Evolutionary conservation across 2,113 vertebrate genomes (phyloP).

Genomic region (Gorsachius goisagi): DNA sequence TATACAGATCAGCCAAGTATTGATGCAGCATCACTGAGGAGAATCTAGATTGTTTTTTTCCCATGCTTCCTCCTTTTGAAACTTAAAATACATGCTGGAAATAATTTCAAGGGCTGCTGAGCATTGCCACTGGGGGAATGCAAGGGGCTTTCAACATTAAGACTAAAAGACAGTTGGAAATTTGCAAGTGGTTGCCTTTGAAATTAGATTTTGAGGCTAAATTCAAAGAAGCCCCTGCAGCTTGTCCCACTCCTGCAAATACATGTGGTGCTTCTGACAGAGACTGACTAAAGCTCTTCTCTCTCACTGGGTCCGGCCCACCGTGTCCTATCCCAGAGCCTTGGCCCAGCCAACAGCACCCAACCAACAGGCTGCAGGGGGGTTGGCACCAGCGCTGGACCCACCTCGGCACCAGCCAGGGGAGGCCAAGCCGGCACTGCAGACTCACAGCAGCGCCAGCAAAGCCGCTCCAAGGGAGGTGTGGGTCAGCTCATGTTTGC

Average conservation of each 20-base stretch:
- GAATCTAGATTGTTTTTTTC: constrained; percentile 46
- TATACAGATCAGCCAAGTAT: constrained; percentile 56
- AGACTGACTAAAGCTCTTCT: background rate
- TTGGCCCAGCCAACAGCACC: background rate
- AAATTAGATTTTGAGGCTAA: constrained; percentile 49
- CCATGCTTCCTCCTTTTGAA: constrained; percentile 50
- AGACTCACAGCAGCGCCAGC: background rate
- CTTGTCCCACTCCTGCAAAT: background rate
- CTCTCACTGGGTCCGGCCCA: background rate
- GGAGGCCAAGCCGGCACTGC: background rate
- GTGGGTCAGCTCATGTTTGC: background rate
- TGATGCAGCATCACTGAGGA: constrained; percentile 48
- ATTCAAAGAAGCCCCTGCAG: background rate
- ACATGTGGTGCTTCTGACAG: fast-evolving
- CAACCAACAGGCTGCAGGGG: fast-evolving
- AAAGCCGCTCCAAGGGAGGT: background rate
- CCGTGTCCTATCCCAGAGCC: background rate
- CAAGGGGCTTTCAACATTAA: constrained; percentile 49
- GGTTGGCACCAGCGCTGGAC: background rate
- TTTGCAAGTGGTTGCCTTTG: constrained; percentile 49
- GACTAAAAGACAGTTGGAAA: constrained; percentile 54
- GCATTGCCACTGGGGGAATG: constrained; percentile 51
- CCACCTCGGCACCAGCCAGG: background rate
- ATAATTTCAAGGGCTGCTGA: constrained; percentile 74
- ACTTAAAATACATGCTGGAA: constrained; percentile 63